Base-by-base conservation (phyloP, 2,888 invertebrate genomes). In the Eulithis prunata region DNA sequence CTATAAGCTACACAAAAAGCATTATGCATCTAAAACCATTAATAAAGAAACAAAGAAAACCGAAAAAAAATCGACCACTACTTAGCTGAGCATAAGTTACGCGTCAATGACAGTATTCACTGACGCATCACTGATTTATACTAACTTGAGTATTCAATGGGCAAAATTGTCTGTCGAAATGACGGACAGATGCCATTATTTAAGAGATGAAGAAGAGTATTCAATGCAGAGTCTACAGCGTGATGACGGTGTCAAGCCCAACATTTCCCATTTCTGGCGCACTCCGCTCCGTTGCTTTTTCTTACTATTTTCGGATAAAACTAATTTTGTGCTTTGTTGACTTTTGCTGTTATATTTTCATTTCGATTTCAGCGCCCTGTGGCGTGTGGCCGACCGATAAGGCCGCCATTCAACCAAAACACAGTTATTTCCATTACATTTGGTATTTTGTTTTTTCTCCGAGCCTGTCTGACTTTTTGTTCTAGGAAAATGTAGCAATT, bases 321-420 rank as follows among this genome's bases (percentile, higher is more conserved):
- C 90, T 89, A 90, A 90, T 90, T 90, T 90, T 89, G 87, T 89
- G 90, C 87, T 87, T 89, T 90, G 90, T 89, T 90, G 90, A 87
- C 82, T 89, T 82, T 81, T 73, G 83, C 82, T 86, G 85, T 87
- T 87, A 87, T 87, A 87, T 87, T 88, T 88, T 86, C 81, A 84
- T 85, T 87, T 82, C 80, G 83, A 84, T 84, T 85, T 78, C 60
- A 65, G 69, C 71, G 70, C 75, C 73, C 72, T 63, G 69, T 63
- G 64, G 78, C 76, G 79, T 81, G 82, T 73, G 79, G 69, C 62
- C 71, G 49, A 66, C 56, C 76, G 84, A 84, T 83, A 84, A 82
- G 76, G 62, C 59, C 62, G 52, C 73, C 57, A 73, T 74, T 75
- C 74, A 67, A 72, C 69, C 71, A 69, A 74, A 79, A 78, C 74